Conservation (phyloP, 2,888 invertebrate genomes). For the Holacanthella duospinosa region DNA sequence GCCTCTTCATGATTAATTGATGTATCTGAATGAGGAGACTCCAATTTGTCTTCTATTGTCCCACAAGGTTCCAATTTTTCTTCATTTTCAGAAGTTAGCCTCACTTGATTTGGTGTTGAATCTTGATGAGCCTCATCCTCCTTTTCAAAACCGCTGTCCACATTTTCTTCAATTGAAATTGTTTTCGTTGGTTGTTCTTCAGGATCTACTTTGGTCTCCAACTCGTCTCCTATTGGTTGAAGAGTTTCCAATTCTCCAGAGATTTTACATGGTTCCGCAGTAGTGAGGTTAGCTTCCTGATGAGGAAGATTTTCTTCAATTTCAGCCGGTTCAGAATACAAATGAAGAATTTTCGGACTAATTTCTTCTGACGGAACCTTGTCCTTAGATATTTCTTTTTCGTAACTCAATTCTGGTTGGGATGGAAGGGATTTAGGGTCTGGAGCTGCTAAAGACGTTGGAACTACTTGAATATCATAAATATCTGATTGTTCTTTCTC, state of each 20-base stretch:
- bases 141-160: neutral
- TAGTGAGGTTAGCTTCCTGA: neutral
- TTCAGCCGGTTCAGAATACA: neutral
- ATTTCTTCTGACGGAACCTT: neutral
- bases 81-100: too few species aligned
- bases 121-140: neutral
- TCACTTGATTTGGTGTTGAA: neutral
- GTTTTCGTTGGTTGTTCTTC: neutral
- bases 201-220: neutral
- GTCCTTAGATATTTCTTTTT: too few species aligned
- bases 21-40: neutral
- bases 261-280: conserved; percentile 4
- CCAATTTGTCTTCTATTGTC: too few species aligned
- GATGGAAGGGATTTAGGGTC: too few species aligned
- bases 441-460: too few species aligned
- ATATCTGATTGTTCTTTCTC: conserved; percentile 5
- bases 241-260: neutral
- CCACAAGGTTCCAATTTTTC: neutral
- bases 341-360: neutral
- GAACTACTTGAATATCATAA: neutral
- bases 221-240: neutral
- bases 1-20: neutral
- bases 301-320: neutral
- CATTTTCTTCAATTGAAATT: neutral
- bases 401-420: too few species aligned